Evolutionary conservation across 2,888 invertebrate genomes (phyloP).

Genomic region (Leucophenga montana): DNA sequence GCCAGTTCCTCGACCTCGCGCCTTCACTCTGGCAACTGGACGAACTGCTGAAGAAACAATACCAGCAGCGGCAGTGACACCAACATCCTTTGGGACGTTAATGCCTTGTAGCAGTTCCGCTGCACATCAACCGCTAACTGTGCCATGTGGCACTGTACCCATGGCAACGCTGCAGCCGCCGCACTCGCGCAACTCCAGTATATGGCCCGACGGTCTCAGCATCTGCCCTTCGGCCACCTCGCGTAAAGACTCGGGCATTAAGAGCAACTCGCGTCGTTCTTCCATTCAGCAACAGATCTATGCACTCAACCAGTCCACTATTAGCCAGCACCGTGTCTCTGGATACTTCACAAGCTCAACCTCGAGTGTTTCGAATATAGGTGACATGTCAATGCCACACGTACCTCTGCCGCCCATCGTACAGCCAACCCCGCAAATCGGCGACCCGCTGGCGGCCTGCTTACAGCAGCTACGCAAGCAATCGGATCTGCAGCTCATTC

Average conservation of each 20-base stretch:
- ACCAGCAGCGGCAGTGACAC: constrained; percentile 6
- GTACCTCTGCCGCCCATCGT: constrained; percentile 71
- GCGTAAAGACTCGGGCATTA: constrained; percentile 90
- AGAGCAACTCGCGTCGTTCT: constrained; percentile 87
- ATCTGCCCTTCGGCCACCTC: constrained; percentile 86
- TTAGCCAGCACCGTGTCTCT: constrained; percentile 86
- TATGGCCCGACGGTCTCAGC: constrained; percentile 79
- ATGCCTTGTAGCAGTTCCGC: constrained; percentile 38
- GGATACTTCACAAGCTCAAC: constrained; percentile 92
- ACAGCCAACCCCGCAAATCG: constrained; percentile 74
- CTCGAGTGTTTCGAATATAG: constrained; percentile 76
- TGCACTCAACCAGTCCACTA: constrained; percentile 80
- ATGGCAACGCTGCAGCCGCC: constrained; percentile 33
- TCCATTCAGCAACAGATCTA: constrained; percentile 89
- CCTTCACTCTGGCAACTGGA: constrained; percentile 73
- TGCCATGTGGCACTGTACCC: constrained; percentile 24
- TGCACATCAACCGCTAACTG: constrained; percentile 30
- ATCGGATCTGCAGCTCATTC: constrained; percentile 90
- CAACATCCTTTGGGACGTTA: constrained; percentile 6
- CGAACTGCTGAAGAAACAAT: constrained; percentile 26
- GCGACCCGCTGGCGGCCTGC: constrained; percentile 82
- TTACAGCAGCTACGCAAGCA: constrained; percentile 89
- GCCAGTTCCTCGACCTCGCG: constrained; percentile 73
- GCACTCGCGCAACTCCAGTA: constrained; percentile 64
- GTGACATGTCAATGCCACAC: constrained; percentile 61